phyloP scores from a whole-genome alignment of 2,797 vertebrate species.

The Meriones psammophilus region DNA sequence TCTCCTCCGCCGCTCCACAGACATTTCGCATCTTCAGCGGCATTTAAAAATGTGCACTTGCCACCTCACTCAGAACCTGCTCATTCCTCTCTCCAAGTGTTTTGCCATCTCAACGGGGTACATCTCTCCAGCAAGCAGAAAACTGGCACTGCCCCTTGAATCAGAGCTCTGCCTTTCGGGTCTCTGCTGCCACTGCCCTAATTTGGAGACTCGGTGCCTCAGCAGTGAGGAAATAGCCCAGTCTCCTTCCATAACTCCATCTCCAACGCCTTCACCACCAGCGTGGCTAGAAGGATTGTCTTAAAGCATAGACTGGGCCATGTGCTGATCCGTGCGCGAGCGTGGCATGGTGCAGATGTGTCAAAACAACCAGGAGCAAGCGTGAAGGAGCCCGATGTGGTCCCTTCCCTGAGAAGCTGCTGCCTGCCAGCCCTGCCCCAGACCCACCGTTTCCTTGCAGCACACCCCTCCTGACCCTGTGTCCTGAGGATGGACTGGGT shows the following conservation, averaged over 20 bases:
- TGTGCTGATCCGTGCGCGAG: background rate
- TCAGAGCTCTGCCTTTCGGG: background rate
- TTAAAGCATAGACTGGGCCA: constrained; percentile 5
- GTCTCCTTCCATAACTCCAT: background rate
- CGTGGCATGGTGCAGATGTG: background rate
- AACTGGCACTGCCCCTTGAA: background rate
- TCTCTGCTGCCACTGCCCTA: background rate
- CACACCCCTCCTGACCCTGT: background rate
- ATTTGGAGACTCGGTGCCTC: background rate
- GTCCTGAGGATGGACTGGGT: background rate
- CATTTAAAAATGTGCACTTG: background rate
- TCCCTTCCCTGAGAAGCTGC: background rate
- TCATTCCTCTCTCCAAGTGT: background rate
- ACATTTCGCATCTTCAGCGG: constrained; percentile 1
- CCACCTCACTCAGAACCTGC: background rate
- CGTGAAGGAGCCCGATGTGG: background rate
- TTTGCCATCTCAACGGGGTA: background rate
- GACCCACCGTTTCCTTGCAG: background rate
- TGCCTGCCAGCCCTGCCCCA: background rate
- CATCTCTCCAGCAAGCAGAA: constrained; percentile 1
- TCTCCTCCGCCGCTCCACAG: background rate
- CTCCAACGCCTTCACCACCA: background rate
- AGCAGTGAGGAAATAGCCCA: background rate
- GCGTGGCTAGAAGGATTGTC: constrained; percentile 21
- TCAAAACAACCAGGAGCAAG: background rate